Evolutionary conservation across 2,888 invertebrate genomes (phyloP).

Genomic region (Lasioglossum pauxillum): DNA sequence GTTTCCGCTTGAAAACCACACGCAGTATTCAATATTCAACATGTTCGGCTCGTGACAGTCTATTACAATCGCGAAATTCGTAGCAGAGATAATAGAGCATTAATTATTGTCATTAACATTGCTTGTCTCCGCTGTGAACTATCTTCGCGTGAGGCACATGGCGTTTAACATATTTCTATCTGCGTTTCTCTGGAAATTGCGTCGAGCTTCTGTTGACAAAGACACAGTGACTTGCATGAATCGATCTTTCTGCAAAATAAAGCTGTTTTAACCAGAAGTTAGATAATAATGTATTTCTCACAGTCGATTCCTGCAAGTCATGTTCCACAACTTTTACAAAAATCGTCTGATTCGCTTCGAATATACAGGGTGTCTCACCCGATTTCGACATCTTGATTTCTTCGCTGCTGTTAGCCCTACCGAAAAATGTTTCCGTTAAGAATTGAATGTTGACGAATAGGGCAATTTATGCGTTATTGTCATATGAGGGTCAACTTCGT

Average conservation of each 20-base stretch:
- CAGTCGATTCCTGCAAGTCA: not conserved
- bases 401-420: no score
- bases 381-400: no score
- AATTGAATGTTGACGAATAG: no score
- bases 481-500: no score
- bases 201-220: not conserved
- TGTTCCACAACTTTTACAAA: not conserved
- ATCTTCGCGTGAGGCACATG: not conserved
- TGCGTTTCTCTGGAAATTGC: not conserved
- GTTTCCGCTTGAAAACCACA: not conserved
- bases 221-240: not conserved
- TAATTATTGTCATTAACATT: not conserved
- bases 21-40: not conserved
- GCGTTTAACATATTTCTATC: not conserved
- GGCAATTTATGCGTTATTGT: no score
- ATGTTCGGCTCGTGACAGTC: not conserved
- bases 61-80: not conserved
- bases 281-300: no score
- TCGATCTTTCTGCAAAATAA: not conserved
- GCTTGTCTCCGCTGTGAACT: not conserved
- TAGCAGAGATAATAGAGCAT: not conserved
- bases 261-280: not conserved
- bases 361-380: no score
- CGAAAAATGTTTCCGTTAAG: no score
- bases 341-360: not conserved